phyloP scores from a whole-genome alignment of 2,888 invertebrate genomes.

The Synanthedon myopaeformis region DNA sequence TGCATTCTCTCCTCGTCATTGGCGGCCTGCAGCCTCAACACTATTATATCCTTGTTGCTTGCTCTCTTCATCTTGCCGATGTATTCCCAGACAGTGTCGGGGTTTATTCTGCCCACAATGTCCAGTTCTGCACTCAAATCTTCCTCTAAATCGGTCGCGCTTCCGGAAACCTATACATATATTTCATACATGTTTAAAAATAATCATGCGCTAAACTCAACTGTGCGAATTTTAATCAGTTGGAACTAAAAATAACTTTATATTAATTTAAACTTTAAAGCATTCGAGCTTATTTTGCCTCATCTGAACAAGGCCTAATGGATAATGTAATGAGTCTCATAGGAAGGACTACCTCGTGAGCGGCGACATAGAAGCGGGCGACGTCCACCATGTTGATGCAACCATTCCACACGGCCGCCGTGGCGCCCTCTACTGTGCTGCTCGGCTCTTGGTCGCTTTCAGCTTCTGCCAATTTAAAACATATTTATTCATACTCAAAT shows the following conservation, averaged over 20 bases:
- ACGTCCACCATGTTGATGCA: constrained; percentile 92
- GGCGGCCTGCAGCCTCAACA: constrained; percentile 84
- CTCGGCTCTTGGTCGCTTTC: constrained; percentile 84
- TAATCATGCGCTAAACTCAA: neutral
- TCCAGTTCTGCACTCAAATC: constrained; percentile 83
- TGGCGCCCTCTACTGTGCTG: constrained; percentile 75
- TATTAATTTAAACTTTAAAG: too few relatives aligned
- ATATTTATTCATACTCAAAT: neutral
- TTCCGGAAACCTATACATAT: constrained; percentile 65
- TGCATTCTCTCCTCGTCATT: constrained; percentile 86
- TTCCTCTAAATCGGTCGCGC: constrained; percentile 75
- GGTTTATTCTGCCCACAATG: constrained; percentile 92
- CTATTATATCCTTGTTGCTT: constrained; percentile 87
- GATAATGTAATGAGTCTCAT: too few relatives aligned
- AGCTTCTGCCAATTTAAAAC: constrained; percentile 41
- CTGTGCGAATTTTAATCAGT: too few relatives aligned
- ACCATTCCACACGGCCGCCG: constrained; percentile 81
- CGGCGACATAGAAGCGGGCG: constrained; percentile 85
- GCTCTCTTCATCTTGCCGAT: constrained; percentile 90
- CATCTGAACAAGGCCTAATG: too few relatives aligned
- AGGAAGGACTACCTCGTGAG: constrained; percentile 73
- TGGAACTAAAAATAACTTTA: too few relatives aligned
- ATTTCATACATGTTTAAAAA: neutral
- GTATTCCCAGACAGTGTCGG: constrained; percentile 93
- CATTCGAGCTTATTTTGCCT: too few relatives aligned